Evolutionary conservation across 2,113 vertebrate species (phyloP).

Genomic region (Acrocephalus kingi): DNA sequence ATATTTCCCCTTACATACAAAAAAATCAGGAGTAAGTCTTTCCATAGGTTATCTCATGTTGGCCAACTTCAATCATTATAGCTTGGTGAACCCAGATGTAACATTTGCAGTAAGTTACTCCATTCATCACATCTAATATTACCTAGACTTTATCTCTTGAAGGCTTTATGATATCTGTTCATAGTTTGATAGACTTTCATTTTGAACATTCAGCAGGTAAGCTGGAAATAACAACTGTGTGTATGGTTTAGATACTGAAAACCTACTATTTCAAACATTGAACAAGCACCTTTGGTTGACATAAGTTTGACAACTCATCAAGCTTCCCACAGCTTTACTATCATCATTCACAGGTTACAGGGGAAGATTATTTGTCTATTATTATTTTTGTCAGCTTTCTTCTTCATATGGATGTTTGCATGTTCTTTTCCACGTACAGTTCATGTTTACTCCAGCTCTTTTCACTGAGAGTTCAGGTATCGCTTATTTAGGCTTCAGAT

Average conservation of each 20-base stretch:
- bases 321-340: not conserved
- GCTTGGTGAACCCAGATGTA: not conserved
- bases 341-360: not conserved
- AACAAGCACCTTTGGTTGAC: not conserved
- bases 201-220: not conserved
- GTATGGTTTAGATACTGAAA: not conserved
- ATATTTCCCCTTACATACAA: not conserved
- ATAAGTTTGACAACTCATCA: not conserved
- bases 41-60: not conserved
- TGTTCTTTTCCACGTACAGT: not conserved
- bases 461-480: not conserved
- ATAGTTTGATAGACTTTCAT: slow-evolving; percentile 1
- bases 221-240: not conserved
- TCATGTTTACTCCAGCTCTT: not conserved
- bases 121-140: not conserved
- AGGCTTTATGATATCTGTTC: not conserved
- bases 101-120: not conserved
- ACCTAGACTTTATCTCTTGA: not conserved
- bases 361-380: not conserved
- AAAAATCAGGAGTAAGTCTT: not conserved
- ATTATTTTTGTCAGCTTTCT: not conserved
- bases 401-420: not conserved
- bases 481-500: not conserved
- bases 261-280: not conserved
- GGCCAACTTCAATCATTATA: not conserved